Evolutionary conservation across 2,113 vertebrate species (phyloP).

Genomic region (Tragulus kanchil): DNA sequence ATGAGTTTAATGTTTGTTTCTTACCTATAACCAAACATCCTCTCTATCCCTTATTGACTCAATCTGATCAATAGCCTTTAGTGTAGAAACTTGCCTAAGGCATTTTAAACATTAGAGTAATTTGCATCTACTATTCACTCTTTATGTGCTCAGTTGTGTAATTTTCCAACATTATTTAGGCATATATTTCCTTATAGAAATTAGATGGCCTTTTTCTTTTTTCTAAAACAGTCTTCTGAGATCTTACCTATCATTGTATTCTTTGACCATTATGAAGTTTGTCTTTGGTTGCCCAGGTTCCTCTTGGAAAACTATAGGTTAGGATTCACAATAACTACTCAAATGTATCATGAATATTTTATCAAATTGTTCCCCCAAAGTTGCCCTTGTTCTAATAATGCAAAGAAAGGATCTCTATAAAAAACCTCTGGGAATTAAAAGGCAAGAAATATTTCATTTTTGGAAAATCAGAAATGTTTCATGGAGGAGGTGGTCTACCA

Average conservation of each 20-base stretch:
- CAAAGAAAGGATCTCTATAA: not conserved
- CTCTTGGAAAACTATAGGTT: not conserved
- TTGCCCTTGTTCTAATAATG: not conserved
- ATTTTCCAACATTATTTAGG: not conserved
- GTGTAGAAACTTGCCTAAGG: not conserved
- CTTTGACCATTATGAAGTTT: not conserved
- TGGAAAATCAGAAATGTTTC: not conserved
- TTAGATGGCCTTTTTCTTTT: not conserved
- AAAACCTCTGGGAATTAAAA: not conserved
- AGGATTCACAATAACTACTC: not conserved
- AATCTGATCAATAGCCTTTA: slow-evolving; percentile 59
- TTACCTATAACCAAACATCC: slow-evolving; percentile 34
- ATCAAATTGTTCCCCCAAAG: not conserved
- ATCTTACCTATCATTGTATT: not conserved
- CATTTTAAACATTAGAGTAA: slow-evolving; percentile 51
- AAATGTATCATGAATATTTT: not conserved
- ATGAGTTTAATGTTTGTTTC: slow-evolving; percentile 52
- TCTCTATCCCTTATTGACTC: slow-evolving; percentile 13
- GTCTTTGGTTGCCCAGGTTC: not conserved
- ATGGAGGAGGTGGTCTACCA: not conserved
- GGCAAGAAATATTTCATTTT: not conserved
- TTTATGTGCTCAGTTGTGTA: not conserved
- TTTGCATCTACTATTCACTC: not conserved
- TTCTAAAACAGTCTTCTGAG: not conserved
- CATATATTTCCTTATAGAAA: not conserved